Base-by-base conservation (phyloP, 2,888 invertebrate species). In the Microctonus aethiopoides region DNA sequence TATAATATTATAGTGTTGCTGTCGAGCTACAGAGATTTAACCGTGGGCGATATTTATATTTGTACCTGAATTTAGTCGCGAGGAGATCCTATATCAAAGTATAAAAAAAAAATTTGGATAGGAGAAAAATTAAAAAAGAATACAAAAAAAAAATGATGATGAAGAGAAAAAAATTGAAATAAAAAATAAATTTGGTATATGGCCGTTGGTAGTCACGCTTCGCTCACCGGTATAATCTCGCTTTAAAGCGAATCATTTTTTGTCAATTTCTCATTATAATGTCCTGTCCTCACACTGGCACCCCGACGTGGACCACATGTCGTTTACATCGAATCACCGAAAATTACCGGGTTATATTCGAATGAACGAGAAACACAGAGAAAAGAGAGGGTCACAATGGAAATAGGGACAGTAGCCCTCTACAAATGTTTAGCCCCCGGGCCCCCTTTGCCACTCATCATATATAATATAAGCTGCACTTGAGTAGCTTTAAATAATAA, bases 211-310 rank as follows among this genome's bases (percentile, higher is more conserved):
- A 70, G 75, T 77, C 72, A 57, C 68, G 68, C 66, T 69, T 70
- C 26, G 29, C 60, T 68, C 72, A 41, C 67, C 70, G 72, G 64
- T 68, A 73, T 73, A 67, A 73, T 65, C 75, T 77, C 75, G 75
- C 75, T 77, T 78, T 80, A 77, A 80, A 77, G 79, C 76, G 79
- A 76, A 73, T 75, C 75, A 71, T 71, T 83, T 83, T 81, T 84
- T 79, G 77, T 79, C 80, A 77, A 80, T 81, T 82, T 83, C 78
- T 80, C 81, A 84, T 85, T 83, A 83, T 75, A 75, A 72, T 76
- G 78, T 76, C 73, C 77, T 80, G 79, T 81, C 78, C 78, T 77
- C 81, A 75, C 72, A 57, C 60, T 46, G 67, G 56, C 56, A 26
- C 63, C 46, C 57, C 34, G 69, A 72, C 70, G 68, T 54, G 70